Conservation (phyloP, 1,140 invertebrate species). For the Microplitis mediator region DNA sequence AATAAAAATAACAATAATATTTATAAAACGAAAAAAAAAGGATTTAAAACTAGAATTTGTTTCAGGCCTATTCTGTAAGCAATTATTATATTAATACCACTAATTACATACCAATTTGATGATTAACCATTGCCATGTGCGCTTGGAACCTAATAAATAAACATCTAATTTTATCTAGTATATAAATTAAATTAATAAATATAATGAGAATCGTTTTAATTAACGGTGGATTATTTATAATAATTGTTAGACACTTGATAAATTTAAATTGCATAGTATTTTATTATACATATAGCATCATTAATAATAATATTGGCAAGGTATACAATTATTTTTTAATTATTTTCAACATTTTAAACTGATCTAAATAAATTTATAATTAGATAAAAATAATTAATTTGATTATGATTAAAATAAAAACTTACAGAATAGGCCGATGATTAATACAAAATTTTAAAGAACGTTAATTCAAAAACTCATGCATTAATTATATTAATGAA, state of each 20-base stretch:
- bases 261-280: slow-evolving; percentile 47
- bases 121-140: slow-evolving; percentile 25
- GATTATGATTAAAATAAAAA: slow-evolving; percentile 35
- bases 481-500: slow-evolving; percentile 33
- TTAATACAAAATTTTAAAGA: slow-evolving; percentile 35
- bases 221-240: background rate
- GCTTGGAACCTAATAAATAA: background rate
- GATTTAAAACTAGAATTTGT: background rate
- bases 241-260: slow-evolving; percentile 27
- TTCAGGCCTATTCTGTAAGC: slow-evolving; percentile 57
- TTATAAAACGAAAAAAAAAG: background rate
- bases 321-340: slow-evolving; percentile 47
- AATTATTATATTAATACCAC: slow-evolving; percentile 25
- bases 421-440: slow-evolving; percentile 59
- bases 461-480: slow-evolving; percentile 33
- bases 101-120: slow-evolving; percentile 47
- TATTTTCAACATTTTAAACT: slow-evolving; percentile 37
- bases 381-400: slow-evolving; percentile 10
- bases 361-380: slow-evolving; percentile 23
- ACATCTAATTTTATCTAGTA: background rate
- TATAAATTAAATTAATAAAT: background rate
- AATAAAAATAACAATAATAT: slow-evolving; percentile 15
- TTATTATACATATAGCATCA: slow-evolving; percentile 45
- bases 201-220: background rate
- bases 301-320: slow-evolving; percentile 52